phyloP scores from a whole-genome alignment of 2,113 vertebrate genomes.

The Xerus inauris region DNA sequence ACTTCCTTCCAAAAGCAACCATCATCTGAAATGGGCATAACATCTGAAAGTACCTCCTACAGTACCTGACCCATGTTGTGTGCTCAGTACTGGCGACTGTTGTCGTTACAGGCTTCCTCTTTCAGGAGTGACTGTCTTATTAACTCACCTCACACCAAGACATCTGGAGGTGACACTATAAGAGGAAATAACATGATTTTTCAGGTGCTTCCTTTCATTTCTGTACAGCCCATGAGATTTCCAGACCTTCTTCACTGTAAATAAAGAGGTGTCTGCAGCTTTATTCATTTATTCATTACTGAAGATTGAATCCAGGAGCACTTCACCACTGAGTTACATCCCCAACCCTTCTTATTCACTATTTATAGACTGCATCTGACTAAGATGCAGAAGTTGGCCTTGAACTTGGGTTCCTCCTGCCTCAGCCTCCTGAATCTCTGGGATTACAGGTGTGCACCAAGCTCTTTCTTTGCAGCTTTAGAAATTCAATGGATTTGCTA shows the following conservation, averaged over 20 bases:
- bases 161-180: background rate
- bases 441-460: too few species aligned
- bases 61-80: background rate
- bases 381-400: too few species aligned
- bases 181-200: background rate
- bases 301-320: too few species aligned
- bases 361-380: too few species aligned
- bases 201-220: background rate
- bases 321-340: too few species aligned
- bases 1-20: background rate
- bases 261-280: background rate
- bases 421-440: too few species aligned
- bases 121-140: background rate
- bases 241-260: slow-evolving; percentile 4
- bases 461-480: background rate
- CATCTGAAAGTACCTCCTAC: background rate
- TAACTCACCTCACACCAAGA: background rate
- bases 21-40: background rate
- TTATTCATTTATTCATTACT: background rate
- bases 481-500: background rate
- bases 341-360: too few species aligned
- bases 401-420: too few species aligned
- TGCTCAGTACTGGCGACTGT: background rate
- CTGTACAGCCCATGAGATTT: background rate
- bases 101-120: background rate